A percentile compares a stretch with the other conserved stretches of the same genome.
Conservation (phyloP, 2,797 vertebrate species). For the Rachycentron canadum region DNA sequence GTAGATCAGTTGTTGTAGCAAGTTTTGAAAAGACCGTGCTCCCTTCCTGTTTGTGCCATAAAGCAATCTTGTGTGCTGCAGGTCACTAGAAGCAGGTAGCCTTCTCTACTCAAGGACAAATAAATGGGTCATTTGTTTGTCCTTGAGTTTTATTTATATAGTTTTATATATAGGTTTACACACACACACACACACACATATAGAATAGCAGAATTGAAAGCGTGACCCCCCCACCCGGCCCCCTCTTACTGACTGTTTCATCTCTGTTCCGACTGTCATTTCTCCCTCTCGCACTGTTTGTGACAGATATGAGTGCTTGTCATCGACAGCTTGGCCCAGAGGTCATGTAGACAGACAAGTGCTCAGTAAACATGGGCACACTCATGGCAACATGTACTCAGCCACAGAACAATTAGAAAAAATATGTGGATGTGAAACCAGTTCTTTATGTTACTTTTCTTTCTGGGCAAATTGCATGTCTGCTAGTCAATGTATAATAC, state of each 20-base stretch:
- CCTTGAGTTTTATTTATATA: too few species aligned
- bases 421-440: conserved; percentile 17
- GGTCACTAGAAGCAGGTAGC: too few species aligned
- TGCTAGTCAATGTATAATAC: conserved; percentile 2
- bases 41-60: background rate
- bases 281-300: conserved; percentile 23
- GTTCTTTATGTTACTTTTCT: conserved; percentile 4
- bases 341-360: conserved; percentile 44
- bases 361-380: conserved; percentile 19
- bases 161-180: too few species aligned
- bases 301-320: conserved; percentile 34
- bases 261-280: conserved; percentile 22
- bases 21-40: background rate
- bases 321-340: conserved; percentile 8
- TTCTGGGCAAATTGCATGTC: background rate
- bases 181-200: too few species aligned
- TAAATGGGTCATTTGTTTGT: background rate
- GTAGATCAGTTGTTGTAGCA: background rate
- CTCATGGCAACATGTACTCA: background rate
- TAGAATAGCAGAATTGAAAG: conserved; percentile 42
- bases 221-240: background rate
- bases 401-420: conserved; percentile 31
- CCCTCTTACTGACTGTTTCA: conserved; percentile 18
- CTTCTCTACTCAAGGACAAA: too few species aligned
- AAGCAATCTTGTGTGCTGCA: conserved; percentile 4